These are phyloP conservation scores for Ormia ochracea DNA, from an alignment of 2,888 invertebrate species.

Conservation along the genomic window DNA sequence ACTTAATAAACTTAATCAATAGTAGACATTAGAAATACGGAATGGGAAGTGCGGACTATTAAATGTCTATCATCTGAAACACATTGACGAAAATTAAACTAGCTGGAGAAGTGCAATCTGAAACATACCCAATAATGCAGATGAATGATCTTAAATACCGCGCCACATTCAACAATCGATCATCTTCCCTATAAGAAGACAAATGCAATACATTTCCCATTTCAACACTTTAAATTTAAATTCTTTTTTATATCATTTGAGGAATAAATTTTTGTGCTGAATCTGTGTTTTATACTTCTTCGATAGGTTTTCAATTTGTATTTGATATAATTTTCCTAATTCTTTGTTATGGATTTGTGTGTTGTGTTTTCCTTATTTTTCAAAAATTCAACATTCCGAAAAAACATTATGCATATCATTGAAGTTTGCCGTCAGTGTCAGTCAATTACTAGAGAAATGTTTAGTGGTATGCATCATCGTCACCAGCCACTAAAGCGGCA, in stretches of 20 bases:
- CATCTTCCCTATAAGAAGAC: conserved; percentile 21
- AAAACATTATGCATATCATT: conserved; percentile 43
- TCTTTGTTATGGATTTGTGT: conserved; percentile 25
- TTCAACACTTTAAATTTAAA: conserved; percentile 53
- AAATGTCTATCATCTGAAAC: conserved; percentile 42
- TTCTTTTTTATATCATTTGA: conserved; percentile 15
- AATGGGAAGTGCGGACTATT: conserved; percentile 39
- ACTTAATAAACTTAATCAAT: conserved; percentile 12
- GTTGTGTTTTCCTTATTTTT: not conserved
- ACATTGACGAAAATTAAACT: conserved; percentile 34
- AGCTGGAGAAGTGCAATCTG: conserved; percentile 9
- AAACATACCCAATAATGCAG: conserved; percentile 2
- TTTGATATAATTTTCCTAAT: conserved; percentile 24
- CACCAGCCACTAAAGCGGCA: conserved; percentile 63
- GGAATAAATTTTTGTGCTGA: conserved; percentile 30
- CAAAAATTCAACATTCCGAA: not conserved
- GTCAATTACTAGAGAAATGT: conserved; percentile 49
- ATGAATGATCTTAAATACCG: conserved; percentile 8
- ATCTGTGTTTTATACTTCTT: conserved; percentile 1
- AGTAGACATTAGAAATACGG: not conserved
- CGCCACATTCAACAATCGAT: conserved; percentile 45
- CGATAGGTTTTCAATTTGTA: conserved; percentile 39
- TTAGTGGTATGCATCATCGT: conserved; percentile 67
- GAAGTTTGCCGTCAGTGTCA: conserved; percentile 63
- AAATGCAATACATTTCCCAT: conserved; percentile 52